Percentiles rank a stretch among this genome's conserved stretches.
Conservation (phyloP, 2,888 invertebrate species). For the Erebia aethiops region DNA sequence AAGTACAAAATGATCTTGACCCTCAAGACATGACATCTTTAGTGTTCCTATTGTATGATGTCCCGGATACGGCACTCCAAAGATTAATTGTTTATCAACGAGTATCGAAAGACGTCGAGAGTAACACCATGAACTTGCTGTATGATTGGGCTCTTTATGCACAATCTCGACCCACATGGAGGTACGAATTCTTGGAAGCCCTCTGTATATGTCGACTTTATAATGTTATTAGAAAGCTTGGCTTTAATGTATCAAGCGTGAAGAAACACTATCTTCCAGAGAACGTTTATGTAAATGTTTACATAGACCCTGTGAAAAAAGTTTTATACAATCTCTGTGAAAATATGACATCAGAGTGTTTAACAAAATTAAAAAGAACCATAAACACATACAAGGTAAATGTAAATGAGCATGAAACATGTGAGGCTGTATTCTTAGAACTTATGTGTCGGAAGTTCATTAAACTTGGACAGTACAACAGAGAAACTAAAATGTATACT, state of each 20-base stretch:
- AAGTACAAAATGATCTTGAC: conserved; percentile 68
- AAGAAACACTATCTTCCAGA: conserved; percentile 59
- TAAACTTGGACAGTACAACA: conserved; percentile 45
- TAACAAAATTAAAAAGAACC: conserved; percentile 60
- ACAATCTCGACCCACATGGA: conserved; percentile 62
- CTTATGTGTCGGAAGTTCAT: conserved; percentile 69
- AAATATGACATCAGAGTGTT: conserved; percentile 55
- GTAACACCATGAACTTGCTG: conserved; percentile 59
- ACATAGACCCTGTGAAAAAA: conserved; percentile 68
- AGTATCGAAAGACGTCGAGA: conserved; percentile 55
- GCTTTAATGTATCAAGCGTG: conserved; percentile 56
- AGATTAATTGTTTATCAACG: conserved; percentile 64
- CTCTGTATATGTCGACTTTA: conserved; percentile 66
- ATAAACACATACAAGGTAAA: conserved; percentile 60
- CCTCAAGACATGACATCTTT: conserved; percentile 67
- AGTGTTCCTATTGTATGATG: conserved; percentile 71
- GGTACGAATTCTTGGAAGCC: conserved; percentile 71
- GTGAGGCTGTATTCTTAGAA: conserved; percentile 68
- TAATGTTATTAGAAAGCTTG: conserved; percentile 65
- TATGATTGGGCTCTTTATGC: conserved; percentile 68
- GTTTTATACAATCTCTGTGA: conserved; percentile 70
- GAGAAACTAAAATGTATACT: conserved; percentile 39
- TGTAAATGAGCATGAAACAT: conserved; percentile 58
- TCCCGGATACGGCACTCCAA: conserved; percentile 70
- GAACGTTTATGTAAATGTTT: conserved; percentile 51